Evolutionary conservation across 2,888 invertebrate species (phyloP), one percentile per base, ranked within the genome.

Genomic region (Acanthosepion lycidas): DNA sequence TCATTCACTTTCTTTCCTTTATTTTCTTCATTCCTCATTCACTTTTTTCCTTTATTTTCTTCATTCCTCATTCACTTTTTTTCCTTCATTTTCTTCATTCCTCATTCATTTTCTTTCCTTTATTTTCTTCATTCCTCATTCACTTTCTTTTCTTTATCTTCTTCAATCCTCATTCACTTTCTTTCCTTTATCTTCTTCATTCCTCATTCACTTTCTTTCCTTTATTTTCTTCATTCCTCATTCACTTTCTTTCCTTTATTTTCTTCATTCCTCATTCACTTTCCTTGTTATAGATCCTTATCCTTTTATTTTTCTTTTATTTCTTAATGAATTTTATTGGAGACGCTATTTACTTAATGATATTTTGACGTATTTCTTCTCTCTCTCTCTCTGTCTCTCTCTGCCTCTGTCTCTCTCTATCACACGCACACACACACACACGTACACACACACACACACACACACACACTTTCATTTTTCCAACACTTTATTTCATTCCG

Each of bases 101-200:
- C 28, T 20, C 20, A 1, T 55, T 20, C 8, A n/a, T 1, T 0
- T n/a, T n/a, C 78, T 18, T 9, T 78, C 8, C n/a, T 28, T 33
- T n/a, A 9, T 28, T 78, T 26, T 26, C 26, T 64, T 28, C 26
- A 42, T 42, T 42, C 64, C 64, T 26, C 28, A 8, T 23, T 28
- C 59, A 6, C 59, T 26, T 59, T 59, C 20, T 12, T 5, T 64
- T 1, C 26, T 12, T 28, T 64, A 2, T 64, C 0, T 64, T 28
- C 6, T 28, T 6, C 5, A 0, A 4, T 1, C 12, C 28, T 20
- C 20, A 1, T 55, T 20, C 8, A n/a, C 1, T 0, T n/a, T n/a
- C 78, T 18, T 9, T 78, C 8, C n/a, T 28, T 33, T n/a, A 9
- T 28, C n/a, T 26, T 26, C 26, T 64, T 28, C 26, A 42, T 42